These are phyloP conservation scores for Eulimnadia texana DNA, from an alignment of 1,140 invertebrate species.

Conservation along the genomic window DNA sequence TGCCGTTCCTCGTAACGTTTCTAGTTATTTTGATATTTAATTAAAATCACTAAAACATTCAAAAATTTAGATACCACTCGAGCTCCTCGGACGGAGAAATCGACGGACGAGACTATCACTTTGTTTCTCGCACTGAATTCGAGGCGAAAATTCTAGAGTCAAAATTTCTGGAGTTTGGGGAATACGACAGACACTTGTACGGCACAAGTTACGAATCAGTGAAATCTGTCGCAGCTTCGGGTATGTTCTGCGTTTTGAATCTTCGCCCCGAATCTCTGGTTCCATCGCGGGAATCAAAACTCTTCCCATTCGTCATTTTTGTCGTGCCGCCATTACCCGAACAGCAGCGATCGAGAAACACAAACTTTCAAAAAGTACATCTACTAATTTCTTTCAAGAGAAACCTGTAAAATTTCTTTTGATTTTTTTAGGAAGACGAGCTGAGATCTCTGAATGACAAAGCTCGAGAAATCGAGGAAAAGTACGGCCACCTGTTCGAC, in stretches of 20 bases:
- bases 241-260: constrained; percentile 37
- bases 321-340: neutral
- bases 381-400: too few relatives aligned
- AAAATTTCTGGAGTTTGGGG: constrained; percentile 39
- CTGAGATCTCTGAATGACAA: neutral
- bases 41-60: too few relatives aligned
- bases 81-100: constrained; percentile 30
- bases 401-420: too few relatives aligned
- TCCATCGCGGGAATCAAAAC: neutral
- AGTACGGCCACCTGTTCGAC: neutral
- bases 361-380: neutral
- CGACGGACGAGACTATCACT: constrained; percentile 38
- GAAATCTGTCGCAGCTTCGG: constrained; percentile 32
- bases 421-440: neutral
- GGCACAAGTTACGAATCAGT: constrained; percentile 38
- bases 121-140: constrained; percentile 33
- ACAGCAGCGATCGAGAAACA: neutral
- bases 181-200: constrained; percentile 39
- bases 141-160: constrained; percentile 31
- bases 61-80: constrained; percentile 37
- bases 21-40: too few relatives aligned
- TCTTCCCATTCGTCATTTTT: neutral
- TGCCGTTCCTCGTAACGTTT: constrained; percentile 36
- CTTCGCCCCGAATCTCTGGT: constrained; percentile 27
- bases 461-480: neutral